phyloP scores from a whole-genome alignment of 2,113 vertebrate genomes.

The Eonycteris spelaea region DNA sequence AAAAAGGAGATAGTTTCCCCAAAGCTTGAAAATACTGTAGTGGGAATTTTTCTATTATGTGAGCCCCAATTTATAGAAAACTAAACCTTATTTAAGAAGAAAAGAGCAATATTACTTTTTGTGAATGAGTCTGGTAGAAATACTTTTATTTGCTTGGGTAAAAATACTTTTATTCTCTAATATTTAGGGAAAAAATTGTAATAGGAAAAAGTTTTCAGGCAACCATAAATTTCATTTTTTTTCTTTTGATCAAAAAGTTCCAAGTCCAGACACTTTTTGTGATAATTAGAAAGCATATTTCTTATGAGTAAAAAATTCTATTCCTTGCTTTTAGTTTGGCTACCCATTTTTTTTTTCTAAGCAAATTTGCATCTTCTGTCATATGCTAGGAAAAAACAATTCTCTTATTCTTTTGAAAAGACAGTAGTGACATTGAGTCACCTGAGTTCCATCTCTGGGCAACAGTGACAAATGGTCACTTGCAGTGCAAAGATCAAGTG shows the following conservation, averaged over 20 bases:
- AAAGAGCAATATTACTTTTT: neutral
- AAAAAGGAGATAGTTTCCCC: neutral
- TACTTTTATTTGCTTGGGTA: constrained; percentile 62
- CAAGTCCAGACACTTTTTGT: neutral
- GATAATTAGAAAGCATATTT: neutral
- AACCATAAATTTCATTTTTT: neutral
- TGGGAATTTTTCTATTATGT: neutral
- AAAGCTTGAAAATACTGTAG: neutral
- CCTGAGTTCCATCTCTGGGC: constrained; percentile 79
- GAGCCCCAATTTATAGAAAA: neutral
- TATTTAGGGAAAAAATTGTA: constrained; percentile 71
- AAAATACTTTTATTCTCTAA: constrained; percentile 76
- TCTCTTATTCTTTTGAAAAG: constrained; percentile 66
- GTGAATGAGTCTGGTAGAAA: constrained; percentile 54
- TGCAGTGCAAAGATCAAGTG: constrained; percentile 84
- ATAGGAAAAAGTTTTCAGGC: constrained; percentile 40
- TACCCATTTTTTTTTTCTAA: constrained; percentile 44
- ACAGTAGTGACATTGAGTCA: constrained; percentile 68
- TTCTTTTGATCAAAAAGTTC: neutral
- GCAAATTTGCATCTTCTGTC: neutral
- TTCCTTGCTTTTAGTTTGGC: constrained; percentile 47
- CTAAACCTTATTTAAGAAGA: neutral
- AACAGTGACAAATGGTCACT: constrained; percentile 80
- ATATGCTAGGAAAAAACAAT: constrained; percentile 28
- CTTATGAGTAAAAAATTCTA: neutral